These are phyloP conservation scores for Larimichthys polyactis DNA, from an alignment of 2,113 vertebrate species.

Conservation along the genomic window DNA sequence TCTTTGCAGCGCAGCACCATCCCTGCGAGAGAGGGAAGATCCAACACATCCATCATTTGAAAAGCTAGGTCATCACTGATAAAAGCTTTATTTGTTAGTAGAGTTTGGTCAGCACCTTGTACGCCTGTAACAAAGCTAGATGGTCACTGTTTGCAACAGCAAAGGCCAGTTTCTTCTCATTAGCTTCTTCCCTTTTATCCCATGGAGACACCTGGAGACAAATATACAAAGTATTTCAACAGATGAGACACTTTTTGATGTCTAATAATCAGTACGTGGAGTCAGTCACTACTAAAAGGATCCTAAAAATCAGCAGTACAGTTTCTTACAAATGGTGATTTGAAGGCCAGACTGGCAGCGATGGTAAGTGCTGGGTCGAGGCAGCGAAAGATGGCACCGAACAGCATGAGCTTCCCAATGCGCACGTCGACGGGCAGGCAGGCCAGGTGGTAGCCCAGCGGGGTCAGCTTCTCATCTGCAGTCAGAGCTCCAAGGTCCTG, in stretches of 20 bases:
- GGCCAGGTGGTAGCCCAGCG: conserved; percentile 96
- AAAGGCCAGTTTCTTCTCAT: conserved; percentile 93
- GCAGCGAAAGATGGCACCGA: conserved; percentile 97
- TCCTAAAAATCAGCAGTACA: not conserved
- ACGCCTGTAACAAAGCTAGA: conserved; percentile 93
- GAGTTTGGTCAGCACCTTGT: conserved; percentile 84
- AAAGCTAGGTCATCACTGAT: not conserved
- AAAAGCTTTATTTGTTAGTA: not conserved
- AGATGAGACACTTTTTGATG: not conserved
- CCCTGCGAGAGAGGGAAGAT: conserved; percentile 78
- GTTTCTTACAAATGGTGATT: conserved; percentile 95
- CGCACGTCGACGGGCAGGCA: conserved; percentile 97
- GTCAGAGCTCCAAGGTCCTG: conserved; percentile 94
- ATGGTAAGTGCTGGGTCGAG: conserved; percentile 96
- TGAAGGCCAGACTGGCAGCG: conserved; percentile 96
- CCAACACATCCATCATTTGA: not conserved
- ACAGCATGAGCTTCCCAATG: conserved; percentile 97
- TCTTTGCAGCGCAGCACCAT: conserved; percentile 89
- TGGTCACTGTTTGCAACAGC: conserved; percentile 94
- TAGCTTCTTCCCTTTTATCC: conserved; percentile 97
- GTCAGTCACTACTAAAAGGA: not conserved
- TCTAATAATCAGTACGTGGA: not conserved
- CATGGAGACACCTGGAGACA: conserved; percentile 85
- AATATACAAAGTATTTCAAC: not conserved
- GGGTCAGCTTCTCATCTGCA: conserved; percentile 90